phyloP scores from a whole-genome alignment of 2,797 vertebrate genomes.

The Periparus ater region DNA sequence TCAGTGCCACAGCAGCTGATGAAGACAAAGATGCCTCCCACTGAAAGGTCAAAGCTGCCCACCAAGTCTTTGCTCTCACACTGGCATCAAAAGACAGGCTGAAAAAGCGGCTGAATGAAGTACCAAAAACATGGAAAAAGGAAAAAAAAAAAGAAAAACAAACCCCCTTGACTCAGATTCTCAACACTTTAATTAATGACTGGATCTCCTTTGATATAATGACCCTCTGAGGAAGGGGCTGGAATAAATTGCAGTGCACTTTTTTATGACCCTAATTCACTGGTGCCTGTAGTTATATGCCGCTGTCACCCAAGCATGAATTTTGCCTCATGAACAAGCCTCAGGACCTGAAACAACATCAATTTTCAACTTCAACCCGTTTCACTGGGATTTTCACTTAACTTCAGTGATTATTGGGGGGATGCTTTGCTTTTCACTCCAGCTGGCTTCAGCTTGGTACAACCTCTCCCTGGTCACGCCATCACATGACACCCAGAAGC shows the following conservation, averaged over 20 bases:
- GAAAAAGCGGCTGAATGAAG: not conserved
- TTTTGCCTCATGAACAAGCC: not conserved
- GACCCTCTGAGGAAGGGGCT: not conserved
- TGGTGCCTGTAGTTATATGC: not conserved
- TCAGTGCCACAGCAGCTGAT: not conserved
- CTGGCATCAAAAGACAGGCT: not conserved
- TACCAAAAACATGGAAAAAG: not conserved
- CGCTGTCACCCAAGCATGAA: not conserved
- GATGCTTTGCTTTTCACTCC: not conserved
- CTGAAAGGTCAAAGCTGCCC: not conserved
- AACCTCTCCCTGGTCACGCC: slow-evolving; percentile 6
- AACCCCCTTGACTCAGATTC: not conserved
- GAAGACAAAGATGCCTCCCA: not conserved
- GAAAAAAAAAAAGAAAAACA: no score
- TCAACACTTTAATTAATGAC: not conserved
- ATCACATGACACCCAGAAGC: slow-evolving; percentile 23
- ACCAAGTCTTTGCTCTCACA: not conserved
- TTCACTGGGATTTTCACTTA: not conserved
- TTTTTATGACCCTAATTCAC: accelerated
- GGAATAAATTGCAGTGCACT: not conserved
- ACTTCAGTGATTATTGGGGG: not conserved
- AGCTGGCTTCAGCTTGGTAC: slow-evolving; percentile 39
- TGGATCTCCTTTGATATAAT: not conserved
- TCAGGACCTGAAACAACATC: not conserved
- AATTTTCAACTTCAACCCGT: not conserved